Evolutionary conservation across 2,113 vertebrate genomes (phyloP).

Genomic region (Cyphomyrus discorhynchus): DNA sequence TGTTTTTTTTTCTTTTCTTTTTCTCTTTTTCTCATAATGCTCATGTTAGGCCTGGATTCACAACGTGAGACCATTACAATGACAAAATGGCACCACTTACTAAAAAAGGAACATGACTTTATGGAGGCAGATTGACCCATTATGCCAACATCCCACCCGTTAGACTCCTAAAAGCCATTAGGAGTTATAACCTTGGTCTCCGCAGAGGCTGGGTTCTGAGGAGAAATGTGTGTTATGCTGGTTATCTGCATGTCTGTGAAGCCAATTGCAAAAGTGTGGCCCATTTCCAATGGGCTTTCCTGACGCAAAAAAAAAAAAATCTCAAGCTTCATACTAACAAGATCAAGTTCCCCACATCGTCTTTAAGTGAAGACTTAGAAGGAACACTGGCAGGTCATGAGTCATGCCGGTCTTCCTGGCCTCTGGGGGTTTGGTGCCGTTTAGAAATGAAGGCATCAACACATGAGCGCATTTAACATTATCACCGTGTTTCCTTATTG

Average conservation of each 20-base stretch:
- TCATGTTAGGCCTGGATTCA: not conserved
- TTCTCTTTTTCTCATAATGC: not conserved
- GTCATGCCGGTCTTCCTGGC: not conserved
- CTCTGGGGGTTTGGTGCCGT: not conserved
- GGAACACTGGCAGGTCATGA: not conserved
- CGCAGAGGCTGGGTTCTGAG: not conserved
- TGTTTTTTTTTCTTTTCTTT: not conserved
- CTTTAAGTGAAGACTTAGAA: not conserved
- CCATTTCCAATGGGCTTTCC: not conserved
- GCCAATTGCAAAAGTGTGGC: not conserved
- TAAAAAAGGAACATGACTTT: not conserved
- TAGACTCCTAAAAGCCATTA: slow-evolving; percentile 2
- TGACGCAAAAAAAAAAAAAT: not conserved
- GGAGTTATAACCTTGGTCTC: not conserved
- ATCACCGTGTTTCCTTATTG: not conserved
- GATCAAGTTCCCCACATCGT: not conserved
- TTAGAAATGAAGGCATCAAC: not conserved
- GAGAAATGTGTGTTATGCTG: not conserved
- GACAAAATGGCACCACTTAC: not conserved
- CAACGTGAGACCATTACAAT: not conserved
- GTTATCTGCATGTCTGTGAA: not conserved
- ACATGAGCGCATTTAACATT: not conserved
- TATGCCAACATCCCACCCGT: not conserved
- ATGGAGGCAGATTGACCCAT: slow-evolving; percentile 8
- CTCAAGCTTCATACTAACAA: not conserved